These are phyloP conservation scores for Ericerus pela DNA, from an alignment of 1,140 invertebrate species.

Conservation along the genomic window DNA sequence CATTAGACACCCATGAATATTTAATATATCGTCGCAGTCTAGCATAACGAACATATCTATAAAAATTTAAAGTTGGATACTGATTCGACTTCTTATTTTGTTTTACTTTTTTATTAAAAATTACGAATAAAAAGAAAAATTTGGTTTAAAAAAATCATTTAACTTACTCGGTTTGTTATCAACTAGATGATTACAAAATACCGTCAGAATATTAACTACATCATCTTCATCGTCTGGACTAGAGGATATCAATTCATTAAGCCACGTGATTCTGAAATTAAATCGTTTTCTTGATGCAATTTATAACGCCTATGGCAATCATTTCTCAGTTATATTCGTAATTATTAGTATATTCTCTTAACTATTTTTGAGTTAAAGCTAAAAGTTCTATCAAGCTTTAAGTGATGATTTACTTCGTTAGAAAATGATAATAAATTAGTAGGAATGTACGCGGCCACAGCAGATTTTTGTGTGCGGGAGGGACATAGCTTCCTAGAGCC, in stretches of 20 bases:
- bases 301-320: no score
- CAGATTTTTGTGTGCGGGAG: no score
- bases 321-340: background rate
- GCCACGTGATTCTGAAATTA: slow-evolving; percentile 37
- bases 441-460: background rate
- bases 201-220: slow-evolving; percentile 48
- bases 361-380: background rate
- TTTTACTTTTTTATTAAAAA: background rate
- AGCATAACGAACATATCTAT: slow-evolving; percentile 14
- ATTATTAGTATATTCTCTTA: background rate
- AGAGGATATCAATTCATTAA: slow-evolving; percentile 39
- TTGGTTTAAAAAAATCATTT: background rate
- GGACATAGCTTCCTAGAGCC: no score
- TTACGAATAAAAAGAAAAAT: background rate
- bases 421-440: background rate
- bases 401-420: background rate
- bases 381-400: background rate
- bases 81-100: background rate
- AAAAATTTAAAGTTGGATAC: background rate
- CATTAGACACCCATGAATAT: slow-evolving; percentile 14
- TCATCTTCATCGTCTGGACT: slow-evolving; percentile 44
- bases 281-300: background rate
- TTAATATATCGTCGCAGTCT: slow-evolving; percentile 13
- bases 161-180: slow-evolving; percentile 46
- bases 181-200: slow-evolving; percentile 52